phyloP scores from a whole-genome alignment of 2,797 vertebrate genomes.

The Sebastes aleutianus region DNA sequence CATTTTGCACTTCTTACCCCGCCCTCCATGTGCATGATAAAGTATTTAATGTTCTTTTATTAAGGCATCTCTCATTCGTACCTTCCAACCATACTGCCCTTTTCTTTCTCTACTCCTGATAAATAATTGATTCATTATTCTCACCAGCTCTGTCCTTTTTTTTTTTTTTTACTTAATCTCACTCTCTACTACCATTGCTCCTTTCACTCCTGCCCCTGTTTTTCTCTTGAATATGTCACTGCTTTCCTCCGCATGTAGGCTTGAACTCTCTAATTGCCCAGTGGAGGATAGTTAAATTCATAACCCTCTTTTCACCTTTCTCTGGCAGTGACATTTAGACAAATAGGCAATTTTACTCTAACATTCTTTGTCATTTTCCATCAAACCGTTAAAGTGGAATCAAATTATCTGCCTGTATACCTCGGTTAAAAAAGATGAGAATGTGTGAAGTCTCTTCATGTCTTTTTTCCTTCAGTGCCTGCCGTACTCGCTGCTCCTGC shows the following conservation, averaged over 20 bases:
- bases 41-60: constrained; percentile 38
- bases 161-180: constrained; percentile 31
- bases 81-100: constrained; percentile 33
- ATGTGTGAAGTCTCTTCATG: not conserved
- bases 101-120: constrained; percentile 54
- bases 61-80: constrained; percentile 38
- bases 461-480: constrained; percentile 86
- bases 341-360: constrained; percentile 57
- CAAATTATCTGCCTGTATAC: constrained; percentile 23
- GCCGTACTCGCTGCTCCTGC: constrained; percentile 96
- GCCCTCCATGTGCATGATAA: constrained; percentile 14
- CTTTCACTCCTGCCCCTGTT: constrained; percentile 42
- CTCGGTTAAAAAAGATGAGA: constrained; percentile 18
- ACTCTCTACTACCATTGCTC: constrained; percentile 42
- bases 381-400: constrained; percentile 31
- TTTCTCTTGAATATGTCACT: constrained; percentile 53
- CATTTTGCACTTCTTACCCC: constrained; percentile 2
- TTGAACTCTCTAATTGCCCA: constrained; percentile 64
- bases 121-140: constrained; percentile 73
- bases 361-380: constrained; percentile 40
- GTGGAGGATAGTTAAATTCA: constrained; percentile 52
- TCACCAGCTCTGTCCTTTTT: constrained; percentile 37
- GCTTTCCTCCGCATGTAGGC: constrained; percentile 18
- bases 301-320: constrained; percentile 27
- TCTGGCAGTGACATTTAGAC: constrained; percentile 68